Base-by-base conservation (phyloP, 2,113 vertebrate species). In the Chionomys nivalis region DNA sequence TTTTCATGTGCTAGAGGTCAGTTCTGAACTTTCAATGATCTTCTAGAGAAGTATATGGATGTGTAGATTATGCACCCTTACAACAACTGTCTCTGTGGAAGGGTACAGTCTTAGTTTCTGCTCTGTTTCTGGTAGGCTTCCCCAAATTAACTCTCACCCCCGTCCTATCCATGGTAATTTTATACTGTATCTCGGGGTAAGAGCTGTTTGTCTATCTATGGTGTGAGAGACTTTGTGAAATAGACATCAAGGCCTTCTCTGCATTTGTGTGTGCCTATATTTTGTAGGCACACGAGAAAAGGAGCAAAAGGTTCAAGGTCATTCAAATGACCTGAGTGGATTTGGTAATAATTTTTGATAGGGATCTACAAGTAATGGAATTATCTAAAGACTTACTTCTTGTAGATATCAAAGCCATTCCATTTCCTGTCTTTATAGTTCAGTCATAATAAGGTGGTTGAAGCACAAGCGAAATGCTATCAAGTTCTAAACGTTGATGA, bases 381-480 rank as follows among this genome's bases (percentile, higher is more conserved):
- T 70, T 70, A 63, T 44, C 49, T 93, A 52, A 76, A 96, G 77
- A n/a, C 28, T 70, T 75, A 26, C 49, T 68, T 88, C 36, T 76
- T 58, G 24, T 31, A 89, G 42, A 61, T 58, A 31, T 68, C 58
- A 93, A 85, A 58, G 39, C 49, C 85, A 28, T 78, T 85, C 88
- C 19, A 17, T 77, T 52, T 42, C 26, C 95, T 92, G 21, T 85
- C 66, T 73, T 95, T 55, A 92, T 77, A 90, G 61, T 88, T 88
- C 26, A 82, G 7, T 90, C 26, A 16, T 77, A 52, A n/a, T 1
- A 90, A 77, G 92, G 10, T 86, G n/a, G 49, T 89, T 95, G 79
- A 92, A 92, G 93, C 77, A 31, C 86, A 31, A 96, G 95, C 73
- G 79, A 95, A 96, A 58, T 85, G 26, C 52, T 87, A 95, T 77